Evolutionary conservation across 1,140 invertebrate genomes (phyloP).

Genomic region (Trichonephila inaurata): DNA sequence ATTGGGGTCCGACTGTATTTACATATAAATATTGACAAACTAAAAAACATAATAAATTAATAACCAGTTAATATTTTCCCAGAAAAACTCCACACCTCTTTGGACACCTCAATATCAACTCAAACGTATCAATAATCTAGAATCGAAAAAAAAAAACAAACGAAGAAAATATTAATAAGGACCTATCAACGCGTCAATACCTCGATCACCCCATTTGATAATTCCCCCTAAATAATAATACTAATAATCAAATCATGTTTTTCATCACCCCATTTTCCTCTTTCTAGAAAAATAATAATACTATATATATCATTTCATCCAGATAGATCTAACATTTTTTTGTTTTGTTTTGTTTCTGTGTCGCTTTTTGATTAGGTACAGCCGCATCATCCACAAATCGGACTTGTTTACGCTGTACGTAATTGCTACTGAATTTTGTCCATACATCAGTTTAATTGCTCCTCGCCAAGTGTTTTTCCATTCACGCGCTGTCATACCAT

Average conservation of each 20-base stretch:
- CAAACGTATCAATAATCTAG: too few species aligned
- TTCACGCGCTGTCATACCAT: not conserved
- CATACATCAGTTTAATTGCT: not conserved
- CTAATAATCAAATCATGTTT: not conserved
- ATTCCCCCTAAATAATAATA: not conserved
- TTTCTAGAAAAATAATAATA: not conserved
- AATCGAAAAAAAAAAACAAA: too few species aligned
- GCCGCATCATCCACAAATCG: not conserved
- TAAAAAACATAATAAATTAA: too few species aligned
- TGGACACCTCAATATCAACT: too few species aligned
- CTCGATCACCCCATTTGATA: not conserved
- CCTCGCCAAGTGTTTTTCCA: not conserved
- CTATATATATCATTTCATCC: not conserved
- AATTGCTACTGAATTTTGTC: not conserved
- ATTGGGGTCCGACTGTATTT: too few species aligned
- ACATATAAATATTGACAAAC: too few species aligned
- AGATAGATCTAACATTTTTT: not conserved
- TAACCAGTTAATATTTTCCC: too few species aligned
- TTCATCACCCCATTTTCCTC: not conserved
- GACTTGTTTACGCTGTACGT: conserved; percentile 4
- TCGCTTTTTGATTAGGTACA: not conserved
- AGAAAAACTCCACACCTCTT: too few species aligned
- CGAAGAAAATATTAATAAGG: too few species aligned
- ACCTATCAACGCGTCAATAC: too few species aligned
- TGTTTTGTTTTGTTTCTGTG: not conserved